phyloP scores from a whole-genome alignment of 2,113 vertebrate species.

The Steatornis caripensis region DNA sequence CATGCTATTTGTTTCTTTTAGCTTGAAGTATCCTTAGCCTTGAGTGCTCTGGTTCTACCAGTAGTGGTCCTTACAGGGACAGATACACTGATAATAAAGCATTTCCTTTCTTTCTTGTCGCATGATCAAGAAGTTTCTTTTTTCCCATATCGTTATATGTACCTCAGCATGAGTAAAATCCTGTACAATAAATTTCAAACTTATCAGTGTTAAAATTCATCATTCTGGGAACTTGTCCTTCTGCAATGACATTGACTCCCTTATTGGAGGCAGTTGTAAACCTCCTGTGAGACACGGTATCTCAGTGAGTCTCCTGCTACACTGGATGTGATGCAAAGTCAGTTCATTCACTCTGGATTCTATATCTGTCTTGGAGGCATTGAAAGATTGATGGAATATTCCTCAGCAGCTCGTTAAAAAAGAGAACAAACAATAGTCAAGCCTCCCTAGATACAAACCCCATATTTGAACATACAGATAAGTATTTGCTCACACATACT shows the following conservation, averaged over 20 bases:
- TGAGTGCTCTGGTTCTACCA: not conserved
- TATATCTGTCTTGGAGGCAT: slow-evolving; percentile 74
- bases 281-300: slow-evolving; percentile 74
- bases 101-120: not conserved
- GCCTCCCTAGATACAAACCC: not conserved
- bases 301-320: slow-evolving; percentile 77
- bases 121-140: not conserved
- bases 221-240: slow-evolving; percentile 73
- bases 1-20: not conserved
- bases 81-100: not conserved
- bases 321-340: slow-evolving; percentile 68
- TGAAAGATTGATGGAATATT: slow-evolving; percentile 80
- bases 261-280: slow-evolving; percentile 74
- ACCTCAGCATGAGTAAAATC: not conserved
- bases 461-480: not conserved
- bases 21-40: not conserved
- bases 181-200: not conserved
- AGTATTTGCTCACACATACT: not conserved
- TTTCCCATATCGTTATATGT: not conserved
- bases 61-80: not conserved
- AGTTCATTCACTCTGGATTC: slow-evolving; percentile 72
- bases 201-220: slow-evolving; percentile 79
- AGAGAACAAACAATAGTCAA: not conserved
- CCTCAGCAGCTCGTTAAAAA: slow-evolving; percentile 73
- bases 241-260: slow-evolving; percentile 72